A percentile compares a stretch with the other conserved stretches of the same genome.
These are phyloP conservation scores for Elegia similella DNA, from an alignment of 2,888 invertebrate species.

Conservation along the genomic window DNA sequence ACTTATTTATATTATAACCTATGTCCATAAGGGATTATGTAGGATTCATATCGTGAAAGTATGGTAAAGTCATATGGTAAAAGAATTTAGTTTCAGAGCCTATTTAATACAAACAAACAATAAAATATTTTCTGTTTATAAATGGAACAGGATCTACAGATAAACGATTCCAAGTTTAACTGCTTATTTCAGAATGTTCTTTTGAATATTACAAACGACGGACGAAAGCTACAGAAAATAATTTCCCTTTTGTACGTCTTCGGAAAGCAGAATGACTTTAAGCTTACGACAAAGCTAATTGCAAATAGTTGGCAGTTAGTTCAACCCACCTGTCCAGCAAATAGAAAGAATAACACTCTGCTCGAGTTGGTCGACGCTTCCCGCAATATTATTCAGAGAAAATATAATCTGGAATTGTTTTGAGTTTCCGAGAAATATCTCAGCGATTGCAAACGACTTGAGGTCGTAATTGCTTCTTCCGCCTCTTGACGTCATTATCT, in stretches of 20 bases:
- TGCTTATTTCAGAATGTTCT: neutral
- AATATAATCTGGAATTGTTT: slow-evolving; percentile 52
- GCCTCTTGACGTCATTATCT: slow-evolving; percentile 73
- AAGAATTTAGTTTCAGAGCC: too few species aligned
- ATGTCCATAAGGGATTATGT: too few species aligned
- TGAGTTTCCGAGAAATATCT: slow-evolving; percentile 52
- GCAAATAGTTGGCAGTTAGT: slow-evolving; percentile 27
- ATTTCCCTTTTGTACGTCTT: slow-evolving; percentile 14
- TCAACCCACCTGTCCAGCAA: slow-evolving; percentile 30
- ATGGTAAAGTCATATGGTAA: too few species aligned
- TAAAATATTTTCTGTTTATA: neutral
- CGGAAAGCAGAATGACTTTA: slow-evolving; percentile 11
- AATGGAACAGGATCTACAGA: neutral
- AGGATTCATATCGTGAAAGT: too few species aligned
- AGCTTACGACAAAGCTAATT: slow-evolving; percentile 26
- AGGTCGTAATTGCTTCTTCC: slow-evolving; percentile 74
- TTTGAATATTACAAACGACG: neutral
- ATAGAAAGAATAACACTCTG: slow-evolving; percentile 26
- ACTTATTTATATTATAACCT: too few species aligned
- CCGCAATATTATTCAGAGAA: slow-evolving; percentile 48
- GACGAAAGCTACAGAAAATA: slow-evolving; percentile 5
- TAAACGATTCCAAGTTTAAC: neutral
- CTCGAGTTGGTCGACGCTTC: slow-evolving; percentile 38
- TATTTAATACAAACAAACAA: too few species aligned
- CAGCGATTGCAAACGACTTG: slow-evolving; percentile 58